Percentiles rank a stretch among this genome's conserved stretches.
Conservation (phyloP, 2,113 vertebrate genomes). For the Poeciliopsis prolifica region DNA sequence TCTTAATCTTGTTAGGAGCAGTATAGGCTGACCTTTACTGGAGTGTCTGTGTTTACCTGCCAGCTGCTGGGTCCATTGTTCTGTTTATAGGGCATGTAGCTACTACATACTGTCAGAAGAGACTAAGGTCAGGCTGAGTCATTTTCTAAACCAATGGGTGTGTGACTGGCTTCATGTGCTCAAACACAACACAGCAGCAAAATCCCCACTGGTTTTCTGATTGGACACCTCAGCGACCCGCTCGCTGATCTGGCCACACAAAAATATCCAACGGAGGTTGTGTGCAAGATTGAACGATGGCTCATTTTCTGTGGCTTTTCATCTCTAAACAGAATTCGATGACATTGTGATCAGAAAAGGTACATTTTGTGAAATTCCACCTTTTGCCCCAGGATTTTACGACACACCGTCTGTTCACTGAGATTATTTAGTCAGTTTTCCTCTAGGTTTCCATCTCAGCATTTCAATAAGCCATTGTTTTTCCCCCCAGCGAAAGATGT, state of each 20-base stretch:
- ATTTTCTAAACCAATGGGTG: constrained; percentile 64
- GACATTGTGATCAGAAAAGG: too few relatives aligned
- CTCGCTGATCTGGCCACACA: background rate
- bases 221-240: constrained; percentile 3
- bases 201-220: background rate
- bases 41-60: constrained; percentile 71
- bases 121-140: constrained; percentile 65
- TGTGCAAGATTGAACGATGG: too few relatives aligned
- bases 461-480: background rate
- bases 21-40: constrained; percentile 75
- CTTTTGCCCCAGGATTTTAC: background rate
- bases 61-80: constrained; percentile 60
- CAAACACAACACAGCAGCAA: background rate
- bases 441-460: background rate
- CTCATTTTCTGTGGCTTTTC: too few relatives aligned
- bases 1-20: constrained; percentile 79
- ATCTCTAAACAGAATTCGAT: too few relatives aligned
- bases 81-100: constrained; percentile 66
- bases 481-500: too few relatives aligned
- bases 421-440: too few relatives aligned
- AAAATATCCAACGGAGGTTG: background rate
- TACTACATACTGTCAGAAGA: constrained; percentile 45
- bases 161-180: constrained; percentile 38
- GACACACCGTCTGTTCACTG: too few relatives aligned
- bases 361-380: background rate